phyloP scores from a whole-genome alignment of 2,888 invertebrate genomes.

The Alentia gelatinosa region DNA sequence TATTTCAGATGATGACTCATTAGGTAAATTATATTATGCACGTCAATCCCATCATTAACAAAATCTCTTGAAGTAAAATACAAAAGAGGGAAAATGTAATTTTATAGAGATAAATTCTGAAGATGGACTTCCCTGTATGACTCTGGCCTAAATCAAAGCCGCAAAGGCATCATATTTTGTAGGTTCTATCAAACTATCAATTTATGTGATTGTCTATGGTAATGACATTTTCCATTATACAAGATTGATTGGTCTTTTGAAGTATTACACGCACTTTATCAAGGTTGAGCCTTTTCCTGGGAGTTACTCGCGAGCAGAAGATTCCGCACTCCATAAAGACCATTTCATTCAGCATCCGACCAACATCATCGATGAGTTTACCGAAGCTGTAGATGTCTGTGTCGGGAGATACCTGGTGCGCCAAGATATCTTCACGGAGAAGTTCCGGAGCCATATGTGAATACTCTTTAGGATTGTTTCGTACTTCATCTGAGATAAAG shows the following conservation, averaged over 20 bases:
- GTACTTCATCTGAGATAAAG: background rate
- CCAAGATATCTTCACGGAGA: background rate
- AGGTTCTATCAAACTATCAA: no score
- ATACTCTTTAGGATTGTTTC: background rate
- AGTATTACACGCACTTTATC: background rate
- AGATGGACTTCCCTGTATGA: no score
- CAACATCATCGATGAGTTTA: background rate
- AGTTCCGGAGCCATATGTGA: constrained; percentile 16
- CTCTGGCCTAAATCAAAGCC: no score
- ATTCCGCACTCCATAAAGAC: constrained; percentile 20
- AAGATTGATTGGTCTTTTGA: background rate
- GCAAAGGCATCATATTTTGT: no score
- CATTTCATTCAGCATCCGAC: background rate
- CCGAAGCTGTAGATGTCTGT: constrained; percentile 32
- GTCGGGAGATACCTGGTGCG: background rate
- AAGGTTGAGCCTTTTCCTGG: background rate
- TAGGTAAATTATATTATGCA: no score
- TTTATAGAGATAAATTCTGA: background rate
- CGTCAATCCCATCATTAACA: no score
- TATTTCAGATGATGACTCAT: no score
- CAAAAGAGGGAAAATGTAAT: background rate
- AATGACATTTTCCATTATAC: background rate
- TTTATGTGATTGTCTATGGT: background rate
- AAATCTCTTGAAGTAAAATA: no score
- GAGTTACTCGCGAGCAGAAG: background rate